Percentiles rank a stretch among this genome's conserved stretches.
Evolutionary conservation across 1,140 invertebrate genomes (phyloP).

Genomic region (Magallana gigas): DNA sequence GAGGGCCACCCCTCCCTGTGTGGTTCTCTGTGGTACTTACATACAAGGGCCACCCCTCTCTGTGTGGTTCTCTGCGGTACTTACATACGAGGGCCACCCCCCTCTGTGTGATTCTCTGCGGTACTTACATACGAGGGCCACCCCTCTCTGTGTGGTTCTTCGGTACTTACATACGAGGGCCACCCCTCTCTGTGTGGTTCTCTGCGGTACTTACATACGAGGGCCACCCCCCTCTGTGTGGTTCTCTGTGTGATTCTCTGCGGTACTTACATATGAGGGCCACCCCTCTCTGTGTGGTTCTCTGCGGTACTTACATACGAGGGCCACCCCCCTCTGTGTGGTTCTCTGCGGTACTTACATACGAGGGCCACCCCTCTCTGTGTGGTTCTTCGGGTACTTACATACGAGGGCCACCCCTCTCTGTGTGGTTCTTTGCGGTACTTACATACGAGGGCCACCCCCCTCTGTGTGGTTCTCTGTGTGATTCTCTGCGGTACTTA

Average conservation of each 20-base stretch:
- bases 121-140: slow-evolving; percentile 74
- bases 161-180: slow-evolving; percentile 74
- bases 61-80: slow-evolving; percentile 39
- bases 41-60: slow-evolving; percentile 69
- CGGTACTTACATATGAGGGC: slow-evolving; percentile 74
- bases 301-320: slow-evolving; percentile 71
- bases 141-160: slow-evolving; percentile 46
- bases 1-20: slow-evolving; percentile 63
- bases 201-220: slow-evolving; percentile 71
- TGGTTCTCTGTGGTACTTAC: slow-evolving; percentile 64
- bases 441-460: slow-evolving; percentile 75
- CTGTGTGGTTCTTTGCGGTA: neutral
- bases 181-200: slow-evolving; percentile 51
- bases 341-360: slow-evolving; percentile 66
- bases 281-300: slow-evolving; percentile 51
- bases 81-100: slow-evolving; percentile 75
- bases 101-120: no score
- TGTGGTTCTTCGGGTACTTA: slow-evolving; percentile 60
- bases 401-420: slow-evolving; percentile 71
- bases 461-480: neutral
- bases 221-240: slow-evolving; percentile 60
- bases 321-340: slow-evolving; percentile 60
- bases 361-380: slow-evolving; percentile 67
- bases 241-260: no score
- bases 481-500: no score